Conservation (phyloP, 2,113 vertebrate genomes). For the Cynoglossus semilaevis region DNA sequence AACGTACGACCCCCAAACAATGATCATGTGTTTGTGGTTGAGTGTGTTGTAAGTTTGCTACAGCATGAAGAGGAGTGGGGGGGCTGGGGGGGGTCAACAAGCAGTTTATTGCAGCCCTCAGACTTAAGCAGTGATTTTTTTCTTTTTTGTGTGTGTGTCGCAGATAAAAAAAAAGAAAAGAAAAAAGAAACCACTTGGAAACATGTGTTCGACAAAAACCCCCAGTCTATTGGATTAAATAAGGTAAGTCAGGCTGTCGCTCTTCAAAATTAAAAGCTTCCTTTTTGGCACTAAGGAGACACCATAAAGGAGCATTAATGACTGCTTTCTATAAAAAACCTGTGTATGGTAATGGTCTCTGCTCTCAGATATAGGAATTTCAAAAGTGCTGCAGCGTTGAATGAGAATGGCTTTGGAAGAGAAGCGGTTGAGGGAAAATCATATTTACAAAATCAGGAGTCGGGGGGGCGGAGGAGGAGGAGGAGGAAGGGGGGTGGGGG, state of each 20-base stretch:
- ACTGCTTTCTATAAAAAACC: constrained; percentile 73
- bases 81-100: constrained; percentile 9
- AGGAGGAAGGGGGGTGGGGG: no score
- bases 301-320: constrained; percentile 77
- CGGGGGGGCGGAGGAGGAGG: no score
- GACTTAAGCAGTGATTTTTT: constrained; percentile 20
- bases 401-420: constrained; percentile 71
- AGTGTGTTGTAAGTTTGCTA: constrained; percentile 32
- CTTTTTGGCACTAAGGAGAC: constrained; percentile 70
- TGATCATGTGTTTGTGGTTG: constrained; percentile 33
- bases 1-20: constrained; percentile 7
- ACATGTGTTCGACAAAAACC: constrained; percentile 44
- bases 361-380: constrained; percentile 75
- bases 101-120: constrained; percentile 43
- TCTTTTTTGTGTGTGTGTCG: constrained; percentile 11
- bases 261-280: constrained; percentile 72
- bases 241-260: constrained; percentile 47
- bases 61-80: constrained; percentile 11
- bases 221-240: constrained; percentile 57
- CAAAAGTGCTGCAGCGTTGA: constrained; percentile 75
- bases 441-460: constrained; percentile 79
- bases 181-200: constrained; percentile 45
- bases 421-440: constrained; percentile 61
- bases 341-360: constrained; percentile 75
- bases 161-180: constrained; percentile 42